Evolutionary conservation across 2,113 vertebrate genomes (phyloP).

Genomic region (Dolichotis patagonum): DNA sequence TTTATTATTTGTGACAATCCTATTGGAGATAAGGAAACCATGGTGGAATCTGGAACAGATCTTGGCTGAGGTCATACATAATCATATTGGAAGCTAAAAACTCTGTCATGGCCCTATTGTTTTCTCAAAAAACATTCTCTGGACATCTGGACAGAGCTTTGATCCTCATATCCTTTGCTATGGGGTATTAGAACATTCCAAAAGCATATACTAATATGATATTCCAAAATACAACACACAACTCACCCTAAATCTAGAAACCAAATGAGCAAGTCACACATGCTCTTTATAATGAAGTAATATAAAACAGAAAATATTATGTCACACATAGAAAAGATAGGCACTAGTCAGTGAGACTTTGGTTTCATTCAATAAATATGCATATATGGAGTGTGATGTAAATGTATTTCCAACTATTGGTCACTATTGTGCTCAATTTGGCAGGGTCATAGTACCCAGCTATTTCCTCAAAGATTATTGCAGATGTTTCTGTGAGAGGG

Average conservation of each 20-base stretch:
- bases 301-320: background rate
- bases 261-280: background rate
- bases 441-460: background rate
- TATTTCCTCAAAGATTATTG: background rate
- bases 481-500: background rate
- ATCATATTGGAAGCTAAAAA: background rate
- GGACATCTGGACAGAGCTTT: background rate
- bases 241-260: background rate
- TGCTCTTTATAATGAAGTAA: background rate
- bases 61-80: background rate
- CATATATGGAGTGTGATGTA: background rate
- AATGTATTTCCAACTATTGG: background rate
- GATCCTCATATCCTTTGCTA: background rate
- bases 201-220: background rate
- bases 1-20: background rate
- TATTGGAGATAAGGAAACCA: slow-evolving; percentile 13
- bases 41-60: background rate
- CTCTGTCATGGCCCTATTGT: background rate
- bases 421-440: background rate
- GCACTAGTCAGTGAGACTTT: background rate
- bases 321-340: background rate
- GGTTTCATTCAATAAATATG: background rate
- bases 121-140: background rate
- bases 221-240: background rate
- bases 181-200: background rate